Evolutionary conservation across 2,888 invertebrate genomes (phyloP).

Genomic region (Drosophila mercatorum): DNA sequence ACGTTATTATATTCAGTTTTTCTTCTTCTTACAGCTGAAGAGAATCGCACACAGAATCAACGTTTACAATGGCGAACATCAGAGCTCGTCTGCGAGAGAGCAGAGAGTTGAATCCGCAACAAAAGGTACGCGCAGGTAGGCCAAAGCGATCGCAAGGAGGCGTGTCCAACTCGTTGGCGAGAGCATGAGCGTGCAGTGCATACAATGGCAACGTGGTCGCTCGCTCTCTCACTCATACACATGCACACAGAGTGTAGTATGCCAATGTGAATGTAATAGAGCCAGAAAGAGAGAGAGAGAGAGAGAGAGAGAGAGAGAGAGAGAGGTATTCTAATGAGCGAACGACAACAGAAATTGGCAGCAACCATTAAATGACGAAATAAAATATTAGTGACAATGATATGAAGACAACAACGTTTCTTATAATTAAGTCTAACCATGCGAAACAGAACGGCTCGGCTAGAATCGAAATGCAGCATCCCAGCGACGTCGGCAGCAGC

Average conservation of each 20-base stretch:
- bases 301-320: conserved; percentile 4
- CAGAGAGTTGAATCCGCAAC: conserved; percentile 59
- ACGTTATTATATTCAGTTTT: not conserved
- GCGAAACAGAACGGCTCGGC: conserved; percentile 78
- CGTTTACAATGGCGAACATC: conserved; percentile 63
- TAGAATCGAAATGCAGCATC: conserved; percentile 75
- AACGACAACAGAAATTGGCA: conserved; percentile 76
- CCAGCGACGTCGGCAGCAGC: conserved; percentile 38
- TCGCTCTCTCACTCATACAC: conserved; percentile 30
- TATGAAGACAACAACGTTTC: conserved; percentile 75
- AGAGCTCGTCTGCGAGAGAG: conserved; percentile 27
- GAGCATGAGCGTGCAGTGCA: conserved; percentile 24
- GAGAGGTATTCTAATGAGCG: conserved; percentile 64
- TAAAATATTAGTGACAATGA: conserved; percentile 75
- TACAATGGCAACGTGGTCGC: conserved; percentile 14
- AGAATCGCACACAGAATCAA: conserved; percentile 21
- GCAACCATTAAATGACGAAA: conserved; percentile 68
- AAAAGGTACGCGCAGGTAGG: conserved; percentile 71
- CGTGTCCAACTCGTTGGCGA: conserved; percentile 64
- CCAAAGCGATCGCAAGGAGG: conserved; percentile 62
- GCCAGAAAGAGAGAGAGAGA: not conserved
- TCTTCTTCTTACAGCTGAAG: not conserved
- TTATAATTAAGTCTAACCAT: conserved; percentile 82
- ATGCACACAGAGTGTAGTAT: conserved; percentile 17
- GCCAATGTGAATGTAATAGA: conserved; percentile 18